Evolutionary conservation across 2,797 vertebrate species (phyloP).

Genomic region (Darevskia mixta): DNA sequence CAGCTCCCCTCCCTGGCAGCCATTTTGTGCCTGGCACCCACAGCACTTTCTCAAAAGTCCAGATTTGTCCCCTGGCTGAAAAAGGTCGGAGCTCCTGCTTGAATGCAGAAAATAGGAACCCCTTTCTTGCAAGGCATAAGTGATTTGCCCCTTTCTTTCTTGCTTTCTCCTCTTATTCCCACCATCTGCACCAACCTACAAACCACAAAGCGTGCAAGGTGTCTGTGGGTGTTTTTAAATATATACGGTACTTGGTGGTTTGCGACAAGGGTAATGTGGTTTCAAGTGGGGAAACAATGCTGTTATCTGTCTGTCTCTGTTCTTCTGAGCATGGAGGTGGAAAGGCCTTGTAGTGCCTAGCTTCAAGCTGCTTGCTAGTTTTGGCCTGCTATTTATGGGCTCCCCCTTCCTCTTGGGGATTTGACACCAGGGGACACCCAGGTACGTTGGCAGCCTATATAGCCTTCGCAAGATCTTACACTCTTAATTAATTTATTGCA

Average conservation of each 20-base stretch:
- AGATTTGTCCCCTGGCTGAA: too few relatives aligned
- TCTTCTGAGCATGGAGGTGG: not conserved
- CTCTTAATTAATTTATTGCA: too few relatives aligned
- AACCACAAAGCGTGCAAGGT: slow-evolving; percentile 48
- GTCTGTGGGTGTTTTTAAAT: not conserved
- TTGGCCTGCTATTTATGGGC: accelerated
- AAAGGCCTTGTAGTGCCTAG: not conserved
- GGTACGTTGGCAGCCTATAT: not conserved
- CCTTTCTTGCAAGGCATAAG: slow-evolving; percentile 26
- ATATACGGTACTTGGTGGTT: accelerated
- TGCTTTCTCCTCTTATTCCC: not conserved
- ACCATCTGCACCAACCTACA: not conserved
- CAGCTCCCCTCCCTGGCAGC: too few relatives aligned
- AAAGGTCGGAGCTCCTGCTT: not conserved
- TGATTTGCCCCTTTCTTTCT: slow-evolving; percentile 16
- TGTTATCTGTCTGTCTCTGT: not conserved
- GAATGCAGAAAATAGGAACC: slow-evolving; percentile 44
- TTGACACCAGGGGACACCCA: not conserved
- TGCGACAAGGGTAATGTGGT: slow-evolving; percentile 44
- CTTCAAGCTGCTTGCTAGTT: not conserved
- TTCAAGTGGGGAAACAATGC: slow-evolving; percentile 19
- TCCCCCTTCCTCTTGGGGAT: not conserved
- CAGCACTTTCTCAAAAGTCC: too few relatives aligned
- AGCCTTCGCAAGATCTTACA: not conserved
- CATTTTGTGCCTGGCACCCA: too few relatives aligned